These are phyloP conservation scores for Chaetodon trifascialis DNA, from an alignment of 2,113 vertebrate genomes.

Conservation along the genomic window DNA sequence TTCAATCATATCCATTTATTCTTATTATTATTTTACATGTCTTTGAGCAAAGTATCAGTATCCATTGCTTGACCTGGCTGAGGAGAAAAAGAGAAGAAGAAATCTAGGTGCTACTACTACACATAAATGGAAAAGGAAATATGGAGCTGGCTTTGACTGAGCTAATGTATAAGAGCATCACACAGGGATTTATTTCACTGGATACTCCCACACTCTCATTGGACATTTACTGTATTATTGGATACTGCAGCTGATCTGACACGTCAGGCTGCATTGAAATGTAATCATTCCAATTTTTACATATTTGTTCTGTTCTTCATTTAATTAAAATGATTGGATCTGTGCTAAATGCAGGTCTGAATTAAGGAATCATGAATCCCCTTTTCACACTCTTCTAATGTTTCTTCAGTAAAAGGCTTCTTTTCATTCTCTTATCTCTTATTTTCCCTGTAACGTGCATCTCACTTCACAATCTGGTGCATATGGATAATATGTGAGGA, in stretches of 20 bases:
- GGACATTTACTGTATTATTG: not conserved
- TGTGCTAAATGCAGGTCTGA: conserved; percentile 3
- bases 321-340: conserved; percentile 6
- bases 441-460: not conserved
- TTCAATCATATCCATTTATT: not conserved
- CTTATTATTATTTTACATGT: too few species aligned
- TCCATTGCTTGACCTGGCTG: too few species aligned
- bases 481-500: conserved; percentile 10
- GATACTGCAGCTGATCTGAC: not conserved
- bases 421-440: conserved; percentile 15
- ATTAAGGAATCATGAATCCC: not conserved
- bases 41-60: too few species aligned
- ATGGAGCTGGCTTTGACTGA: not conserved
- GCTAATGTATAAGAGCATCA: not conserved
- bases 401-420: not conserved
- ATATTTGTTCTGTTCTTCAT: not conserved
- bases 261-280: not conserved
- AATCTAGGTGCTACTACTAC: too few species aligned
- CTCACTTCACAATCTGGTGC: conserved; percentile 5
- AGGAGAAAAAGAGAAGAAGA: too few species aligned
- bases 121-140: not conserved
- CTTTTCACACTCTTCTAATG: not conserved
- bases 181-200: not conserved
- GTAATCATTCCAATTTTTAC: not conserved
- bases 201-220: not conserved